Base-by-base conservation (phyloP, 37 sponge, comb jelly and placozoan species). In the Crambe crambe region DNA sequence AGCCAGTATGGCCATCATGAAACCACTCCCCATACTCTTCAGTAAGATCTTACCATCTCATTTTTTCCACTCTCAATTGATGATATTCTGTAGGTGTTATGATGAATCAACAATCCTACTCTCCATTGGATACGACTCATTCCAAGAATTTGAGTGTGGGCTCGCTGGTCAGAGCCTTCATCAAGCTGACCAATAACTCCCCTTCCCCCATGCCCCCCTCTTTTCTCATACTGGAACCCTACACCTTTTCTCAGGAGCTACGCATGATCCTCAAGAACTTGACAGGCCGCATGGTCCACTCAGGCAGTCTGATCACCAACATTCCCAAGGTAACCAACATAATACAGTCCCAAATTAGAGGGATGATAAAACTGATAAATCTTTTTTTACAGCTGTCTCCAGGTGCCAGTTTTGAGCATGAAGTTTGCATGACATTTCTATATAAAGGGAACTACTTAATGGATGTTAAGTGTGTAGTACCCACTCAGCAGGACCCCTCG, bases 21-120 rank as follows among this genome's bases (percentile, higher is more conserved):
- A 42, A 56, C 89, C 79, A 1, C 31, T 66, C 3, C 89, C 80
- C 6, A 26, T 89, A 23, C 79, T 78, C 12, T 77, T 89, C 38
- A 58, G 89, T 89, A 66, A 83, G 89, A 54, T 2, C 0, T 20
- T 62, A 58, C 35, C 75, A 3, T 75, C 37, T 57, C 15, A 2
- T 12, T 27, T 18, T 56, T 22, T 58, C 51, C 12, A 47, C 6
- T 15, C 51, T 47, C 6, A 12, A 15, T 47, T 15, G 6, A 12
- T 47, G 12, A 6, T 15, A 8, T 1, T 38, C 38, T 41, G 42
- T 40, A 70, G 41, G 42, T 70, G 70, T 70, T 5, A 10, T 21
- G 30, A 1, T 39, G 70, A 70, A 42, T n/a, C 42, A 70, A 41
- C 26, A 70, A n/a, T 23, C 0, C 25, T 40, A 22, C 23, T 75